A percentile compares a stretch with the other conserved stretches of the same genome.
Conservation (phyloP, 30 jellyfish, hydroid and myxozoan species). For the Kudoa iwatai region DNA sequence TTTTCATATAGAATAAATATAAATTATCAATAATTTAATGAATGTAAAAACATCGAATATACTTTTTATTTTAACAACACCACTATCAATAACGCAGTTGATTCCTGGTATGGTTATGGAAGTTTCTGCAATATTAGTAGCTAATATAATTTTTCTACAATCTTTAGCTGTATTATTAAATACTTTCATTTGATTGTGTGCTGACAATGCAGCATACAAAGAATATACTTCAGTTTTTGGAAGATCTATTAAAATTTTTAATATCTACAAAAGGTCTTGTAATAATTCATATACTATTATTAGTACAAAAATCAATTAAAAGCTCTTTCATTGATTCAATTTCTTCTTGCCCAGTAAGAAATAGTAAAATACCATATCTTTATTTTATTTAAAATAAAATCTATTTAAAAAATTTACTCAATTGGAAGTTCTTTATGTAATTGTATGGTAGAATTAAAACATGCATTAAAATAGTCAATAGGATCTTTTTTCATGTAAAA, state of each 20-base stretch:
- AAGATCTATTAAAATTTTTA: no score
- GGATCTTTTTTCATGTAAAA: constrained; percentile 27
- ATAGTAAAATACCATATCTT: constrained; percentile 40
- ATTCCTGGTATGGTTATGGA: constrained; percentile 64
- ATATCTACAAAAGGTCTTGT: no score
- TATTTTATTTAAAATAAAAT: background rate
- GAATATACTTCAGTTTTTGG: constrained; percentile 31
- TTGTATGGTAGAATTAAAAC: constrained; percentile 19
- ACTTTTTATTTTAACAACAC: constrained; percentile 69
- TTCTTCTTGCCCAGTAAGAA: constrained; percentile 88
- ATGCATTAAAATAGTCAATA: constrained; percentile 33
- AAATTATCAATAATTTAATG: no score
- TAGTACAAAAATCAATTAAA: constrained; percentile 16
- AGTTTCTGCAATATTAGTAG: constrained; percentile 80
- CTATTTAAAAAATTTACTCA: constrained; percentile 5
- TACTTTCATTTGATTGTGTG: constrained; percentile 18
- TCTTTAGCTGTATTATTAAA: constrained; percentile 10
- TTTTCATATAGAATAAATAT: no score
- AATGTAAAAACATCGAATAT: no score
- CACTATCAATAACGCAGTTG: constrained; percentile 48
- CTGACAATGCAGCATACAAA: constrained; percentile 66
- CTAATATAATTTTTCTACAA: constrained; percentile 40
- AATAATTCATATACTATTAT: no score
- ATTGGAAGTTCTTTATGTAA: constrained; percentile 16
- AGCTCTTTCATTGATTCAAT: constrained; percentile 17